Percentiles rank a stretch among this genome's conserved stretches.
These are phyloP conservation scores for Hydra vulgaris DNA, from an alignment of 30 jellyfish, hydroid and myxozoan species.

Conservation along the genomic window DNA sequence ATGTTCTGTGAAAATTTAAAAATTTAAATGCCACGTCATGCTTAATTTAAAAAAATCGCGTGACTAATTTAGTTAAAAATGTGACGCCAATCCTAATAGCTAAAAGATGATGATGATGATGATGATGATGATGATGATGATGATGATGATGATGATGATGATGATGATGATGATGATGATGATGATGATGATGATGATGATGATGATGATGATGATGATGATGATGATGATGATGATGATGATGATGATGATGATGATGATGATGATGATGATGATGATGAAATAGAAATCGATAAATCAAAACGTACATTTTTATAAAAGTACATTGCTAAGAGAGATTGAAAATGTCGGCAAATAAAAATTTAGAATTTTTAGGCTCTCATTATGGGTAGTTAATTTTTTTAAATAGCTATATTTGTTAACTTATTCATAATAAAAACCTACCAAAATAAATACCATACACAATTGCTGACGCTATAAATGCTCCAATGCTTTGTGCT, in stretches of 20 bases:
- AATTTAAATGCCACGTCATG: no score
- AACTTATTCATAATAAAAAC: not conserved
- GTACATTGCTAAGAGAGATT: no score
- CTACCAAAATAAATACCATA: slow-evolving; percentile 73
- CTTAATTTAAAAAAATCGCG: no score
- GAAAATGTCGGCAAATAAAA: not conserved
- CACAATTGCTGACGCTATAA: slow-evolving; percentile 82
- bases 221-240: slow-evolving; percentile 9
- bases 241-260: slow-evolving; percentile 20
- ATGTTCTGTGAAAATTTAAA: no score
- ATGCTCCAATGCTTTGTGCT: slow-evolving; percentile 77
- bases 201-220: slow-evolving; percentile 22
- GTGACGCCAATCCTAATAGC: no score
- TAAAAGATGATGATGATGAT: slow-evolving; percentile 21
- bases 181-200: slow-evolving; percentile 24
- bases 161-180: slow-evolving; percentile 26
- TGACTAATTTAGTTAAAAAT: no score
- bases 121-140: slow-evolving; percentile 23
- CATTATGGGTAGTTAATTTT: no score
- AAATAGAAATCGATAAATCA: not conserved
- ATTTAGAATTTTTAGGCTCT: no score
- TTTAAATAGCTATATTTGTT: not conserved
- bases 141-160: slow-evolving; percentile 28
- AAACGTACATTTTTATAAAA: no score
- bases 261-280: not conserved